Evolutionary conservation across 2,888 invertebrate species (phyloP), one percentile per base, ranked within the genome.

Genomic region (Keiferia lycopersicella): DNA sequence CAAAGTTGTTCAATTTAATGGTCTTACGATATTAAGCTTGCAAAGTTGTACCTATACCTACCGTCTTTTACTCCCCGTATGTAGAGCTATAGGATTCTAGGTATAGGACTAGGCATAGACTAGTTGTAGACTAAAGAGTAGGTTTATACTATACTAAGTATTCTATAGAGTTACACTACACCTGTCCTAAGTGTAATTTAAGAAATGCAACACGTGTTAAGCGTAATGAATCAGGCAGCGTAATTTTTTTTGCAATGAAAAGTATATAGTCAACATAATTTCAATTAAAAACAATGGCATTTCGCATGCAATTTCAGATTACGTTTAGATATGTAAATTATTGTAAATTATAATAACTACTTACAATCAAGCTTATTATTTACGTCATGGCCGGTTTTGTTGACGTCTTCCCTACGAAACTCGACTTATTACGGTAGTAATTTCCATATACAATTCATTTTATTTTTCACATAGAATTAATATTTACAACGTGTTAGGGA

Each of bases 341-440:
- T n/a, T n/a, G n/a, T n/a, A n/a, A n/a, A n/a, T n/a, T n/a, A n/a
- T n/a, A n/a, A n/a, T n/a, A n/a, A n/a, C n/a, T n/a, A n/a, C n/a
- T n/a, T n/a, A 34, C n/a, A 10, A 7, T n/a, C 16, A 8, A n/a
- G 26, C 30, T 53, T 56, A 56, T 56, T 34, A n/a, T 56, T 34
- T 56, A 34, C 56, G 56, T 45, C 41, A 64, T 58, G 59, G 60
- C 50, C 3, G 64, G 67, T 64, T 73, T 73, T 63, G 18, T 61
- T 26, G 67, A 68, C 50, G 67, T 68, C 12, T 69, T 69, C 65
- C 69, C 69, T 8, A 67, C 61, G 6, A 70, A 70, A 64, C 63
- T 62, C 45, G 68, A 72, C 26, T 16, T 34, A 10, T 16, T 56
- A 10, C 7, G 56, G 56, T 56, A 34, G 0, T 34, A 16, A 6